Conservation (phyloP, 2,888 invertebrate genomes). For the Autographa pulchrina region DNA sequence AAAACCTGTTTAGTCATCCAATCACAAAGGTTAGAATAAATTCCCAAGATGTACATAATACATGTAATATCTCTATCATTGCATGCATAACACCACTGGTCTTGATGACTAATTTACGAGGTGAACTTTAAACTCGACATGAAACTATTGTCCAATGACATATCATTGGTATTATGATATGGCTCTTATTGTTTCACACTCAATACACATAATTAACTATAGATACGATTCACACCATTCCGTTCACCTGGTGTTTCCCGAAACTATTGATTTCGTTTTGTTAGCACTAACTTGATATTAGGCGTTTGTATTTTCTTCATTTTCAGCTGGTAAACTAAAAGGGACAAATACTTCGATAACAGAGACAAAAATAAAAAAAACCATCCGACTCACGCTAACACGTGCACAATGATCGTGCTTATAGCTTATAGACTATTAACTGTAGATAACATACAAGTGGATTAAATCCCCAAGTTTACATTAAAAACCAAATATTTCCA, state of each 20-base stretch:
- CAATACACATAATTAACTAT: constrained; percentile 1
- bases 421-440: too few relatives aligned
- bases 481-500: too few relatives aligned
- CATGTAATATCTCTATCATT: background rate
- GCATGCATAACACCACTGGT: background rate
- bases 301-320: too few relatives aligned
- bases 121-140: background rate
- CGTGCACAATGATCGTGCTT: too few relatives aligned
- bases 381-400: too few relatives aligned
- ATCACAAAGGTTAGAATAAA: background rate
- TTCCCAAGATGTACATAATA: background rate
- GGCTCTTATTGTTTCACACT: background rate
- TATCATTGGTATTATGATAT: background rate
- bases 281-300: background rate
- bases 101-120: constrained; percentile 4
- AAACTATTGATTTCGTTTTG: background rate
- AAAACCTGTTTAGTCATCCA: background rate
- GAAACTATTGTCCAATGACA: background rate
- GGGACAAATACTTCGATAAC: too few relatives aligned
- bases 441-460: too few relatives aligned
- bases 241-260: background rate
- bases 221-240: background rate
- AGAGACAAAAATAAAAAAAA: too few relatives aligned
- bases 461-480: too few relatives aligned
- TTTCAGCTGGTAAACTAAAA: too few relatives aligned